Conservation (phyloP, 2,797 vertebrate genomes). For the Gymnopithys bicolor region DNA sequence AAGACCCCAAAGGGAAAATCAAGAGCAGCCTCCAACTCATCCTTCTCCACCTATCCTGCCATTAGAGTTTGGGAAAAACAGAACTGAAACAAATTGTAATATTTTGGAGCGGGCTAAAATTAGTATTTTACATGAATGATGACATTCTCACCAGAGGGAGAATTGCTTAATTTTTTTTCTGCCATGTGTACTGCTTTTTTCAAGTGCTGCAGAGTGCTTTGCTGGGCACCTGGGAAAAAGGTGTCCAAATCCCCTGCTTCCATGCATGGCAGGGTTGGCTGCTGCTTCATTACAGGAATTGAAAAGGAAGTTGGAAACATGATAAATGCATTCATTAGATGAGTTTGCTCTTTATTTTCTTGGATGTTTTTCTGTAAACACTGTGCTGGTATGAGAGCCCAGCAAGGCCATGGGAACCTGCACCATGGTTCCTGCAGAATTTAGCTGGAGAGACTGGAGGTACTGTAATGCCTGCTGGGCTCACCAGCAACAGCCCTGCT, state of each 20-base stretch:
- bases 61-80: background rate
- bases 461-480: fast-evolving
- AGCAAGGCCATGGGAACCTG: background rate
- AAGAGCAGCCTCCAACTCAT: background rate
- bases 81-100: background rate
- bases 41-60: fast-evolving
- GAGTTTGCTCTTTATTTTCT: background rate
- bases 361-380: background rate
- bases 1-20: background rate
- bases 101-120: background rate
- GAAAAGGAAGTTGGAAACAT: background rate
- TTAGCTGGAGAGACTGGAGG: background rate
- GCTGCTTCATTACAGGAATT: background rate
- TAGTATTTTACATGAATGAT: background rate
- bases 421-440: background rate
- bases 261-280: background rate
- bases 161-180: background rate
- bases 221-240: background rate
- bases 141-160: background rate
- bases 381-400: fast-evolving
- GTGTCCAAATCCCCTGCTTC: background rate
- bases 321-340: fast-evolving
- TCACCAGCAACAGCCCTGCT: background rate
- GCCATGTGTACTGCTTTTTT: background rate
- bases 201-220: background rate